Evolutionary conservation across 2,888 invertebrate species (phyloP), one percentile per base, ranked within the genome.

Genomic region (Clepsis dumicolana): DNA sequence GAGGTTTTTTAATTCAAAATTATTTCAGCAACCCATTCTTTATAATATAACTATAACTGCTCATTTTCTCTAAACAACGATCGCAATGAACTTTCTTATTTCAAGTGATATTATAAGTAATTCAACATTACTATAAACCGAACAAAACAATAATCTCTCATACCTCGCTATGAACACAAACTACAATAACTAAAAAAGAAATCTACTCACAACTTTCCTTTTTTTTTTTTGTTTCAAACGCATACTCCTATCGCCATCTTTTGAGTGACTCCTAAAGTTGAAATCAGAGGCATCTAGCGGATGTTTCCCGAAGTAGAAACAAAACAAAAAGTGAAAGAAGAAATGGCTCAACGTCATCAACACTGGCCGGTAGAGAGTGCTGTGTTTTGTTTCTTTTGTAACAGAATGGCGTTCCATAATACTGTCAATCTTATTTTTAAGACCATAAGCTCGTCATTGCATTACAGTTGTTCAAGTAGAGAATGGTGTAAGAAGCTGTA

Each of bases 291-390:
- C 82, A 86, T 80, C 86, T 85, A 61, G 67, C 62, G 71, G 4
- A 0, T 18, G 25, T 0, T 1, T 0, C 4, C 1, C 18, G 4
- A 7, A 53, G 64, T 63, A 70, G 32, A 63, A 64, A 25, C 44
- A 63, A 32, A 10, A 60, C 61, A 61, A 18, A 25, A 70, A 66
- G 70, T 77, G 80, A 77, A 80, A 77, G 73, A 77, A 79, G 79
- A 85, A 82, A 79, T 77, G 75, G 70, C 57, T 59, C 74, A 73
- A 73, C 77, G 79, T 73, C 80, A 77, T 74, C 71, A 35, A 57
- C 21, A 64, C 44, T 64, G 24, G 65, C 82, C 91, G 83, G 80
- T 85, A 92, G 92, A 90, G 87, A 82, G 90, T 76, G 90, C 83
- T 89, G 80, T 81, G 80, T 83, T 81, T 80, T 79, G 77, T 79